Evolutionary conservation across 2,888 invertebrate species (phyloP), one percentile per base, ranked within the genome.

Genomic region (Notocelia uddmanniana): DNA sequence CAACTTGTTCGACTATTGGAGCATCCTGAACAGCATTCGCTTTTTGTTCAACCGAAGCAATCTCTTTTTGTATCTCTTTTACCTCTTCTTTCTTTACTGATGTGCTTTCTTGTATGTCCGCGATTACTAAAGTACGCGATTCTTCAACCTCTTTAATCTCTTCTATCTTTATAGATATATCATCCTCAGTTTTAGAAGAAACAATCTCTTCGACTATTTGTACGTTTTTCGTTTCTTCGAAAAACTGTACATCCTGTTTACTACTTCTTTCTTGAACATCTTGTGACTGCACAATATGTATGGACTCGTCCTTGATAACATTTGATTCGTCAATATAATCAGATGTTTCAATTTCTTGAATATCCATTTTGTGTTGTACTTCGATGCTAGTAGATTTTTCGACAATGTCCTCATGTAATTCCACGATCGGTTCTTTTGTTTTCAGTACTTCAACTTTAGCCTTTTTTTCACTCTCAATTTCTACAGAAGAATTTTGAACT

Each of bases 321-420:
- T 69, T 68, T 34, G 74, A 19, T 59, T 73, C 76, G 3, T 79
- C 68, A 9, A 78, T 74, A 0, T 79, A 81, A 23, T 75, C 76
- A 74, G 84, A 78, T 13, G 76, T 73, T 41, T 77, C 76, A 0
- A 78, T 73, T 74, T 84, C 79, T 64, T 79, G 62, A 9, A 78
- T 60, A 52, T 79, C 76, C 34, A 84, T 73, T 69, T 79, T 75
- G 37, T 79, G 71, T 60, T 78, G 76, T 0, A 77, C 74, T 59
- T 81, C 77, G 67, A 81, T 75, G n/a, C 76, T 73, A 15, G 79
- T 64, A 78, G 76, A 76, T 15, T 76, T 75, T 75, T 83, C 76
- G 31, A 78, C 78, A 21, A 80, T 78, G 8, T 79, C 60, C 64
- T 76, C 76, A 13, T 78, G 68, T 21, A 73, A 34, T 63, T 71